Evolutionary conservation across 2,797 vertebrate species (phyloP), one percentile per base, ranked within the genome.

Genomic region (Tapirus indicus): DNA sequence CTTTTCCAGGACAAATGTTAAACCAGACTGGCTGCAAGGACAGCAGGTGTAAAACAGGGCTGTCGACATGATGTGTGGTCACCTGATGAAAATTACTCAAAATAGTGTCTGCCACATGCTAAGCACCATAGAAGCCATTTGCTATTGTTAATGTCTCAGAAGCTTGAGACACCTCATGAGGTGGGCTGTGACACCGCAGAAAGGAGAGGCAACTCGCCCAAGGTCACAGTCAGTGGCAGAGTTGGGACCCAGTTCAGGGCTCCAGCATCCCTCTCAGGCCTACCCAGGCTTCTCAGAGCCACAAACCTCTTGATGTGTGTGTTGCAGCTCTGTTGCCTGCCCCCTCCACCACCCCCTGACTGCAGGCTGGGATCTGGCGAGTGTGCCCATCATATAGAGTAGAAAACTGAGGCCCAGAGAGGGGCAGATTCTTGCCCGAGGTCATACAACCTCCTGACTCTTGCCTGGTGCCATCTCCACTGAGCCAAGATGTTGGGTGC

Each of bases 281-380:
- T 82, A 21, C 47, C 35, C 7, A 12, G 66, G 12, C 80, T 77
- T 80, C 79, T 91, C 14, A 52, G 75, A 83, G 85, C 35, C 49
- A 38, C 41, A 71, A 0, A 54, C 64, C 21, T 12, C 29, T 35
- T 0, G 0, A 0, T 20, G 41, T 20, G 16, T 14, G 1, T 62
- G 44, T 35, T 62, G 14, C 0, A 2, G 44, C 64, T 49, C 35
- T 54, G 7, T 71, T 74, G 18, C 20, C 71, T 18, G 3, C 29
- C 9, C 80, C 12, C 9, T 27, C 32, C 7, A 27, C 83, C 23
- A 64, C 17, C 14, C 20, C 14, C 16, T 91, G 38, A 75, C 71
- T 9, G 4, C 62, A 47, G 13, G 21, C 44, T n/a, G 20, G 35
- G 44, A 66, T 44, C 38, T 52, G 32, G 23, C 1, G 1, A 23